phyloP scores from a whole-genome alignment of 2,797 vertebrate genomes.

The Nyctalus aviator region DNA sequence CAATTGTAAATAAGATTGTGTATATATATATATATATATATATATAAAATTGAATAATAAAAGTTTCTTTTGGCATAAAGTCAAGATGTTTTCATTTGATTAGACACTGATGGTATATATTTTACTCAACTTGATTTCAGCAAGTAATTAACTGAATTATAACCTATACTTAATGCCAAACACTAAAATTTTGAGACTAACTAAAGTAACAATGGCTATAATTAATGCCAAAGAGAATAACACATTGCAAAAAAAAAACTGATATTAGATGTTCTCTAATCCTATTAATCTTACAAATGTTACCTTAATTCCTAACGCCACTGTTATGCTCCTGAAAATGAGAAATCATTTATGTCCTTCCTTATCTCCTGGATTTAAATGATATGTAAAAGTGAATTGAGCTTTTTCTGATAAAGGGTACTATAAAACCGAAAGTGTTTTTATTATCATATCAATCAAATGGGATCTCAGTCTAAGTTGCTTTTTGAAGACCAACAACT shows the following conservation, averaged over 20 bases:
- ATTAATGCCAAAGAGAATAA: conserved; percentile 62
- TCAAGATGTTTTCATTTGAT: conserved; percentile 73
- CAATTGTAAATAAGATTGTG: conserved; percentile 26
- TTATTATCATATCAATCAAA: conserved; percentile 77
- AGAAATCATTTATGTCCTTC: conserved; percentile 70
- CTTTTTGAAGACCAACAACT: conserved; percentile 71
- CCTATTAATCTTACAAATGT: conserved; percentile 73
- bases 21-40: background rate
- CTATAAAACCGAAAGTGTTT: conserved; percentile 78
- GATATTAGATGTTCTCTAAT: conserved; percentile 53
- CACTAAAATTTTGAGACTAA: conserved; percentile 60
- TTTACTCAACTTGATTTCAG: conserved; percentile 68
- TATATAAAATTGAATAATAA: conserved; percentile 60
- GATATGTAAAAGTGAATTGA: conserved; percentile 76
- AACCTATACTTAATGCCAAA: conserved; percentile 64
- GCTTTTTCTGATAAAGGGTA: conserved; percentile 76
- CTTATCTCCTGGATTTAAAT: conserved; percentile 64
- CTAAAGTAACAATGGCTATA: conserved; percentile 72
- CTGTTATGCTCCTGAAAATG: conserved; percentile 63
- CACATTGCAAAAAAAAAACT: conserved; percentile 41
- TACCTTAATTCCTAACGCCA: conserved; percentile 65
- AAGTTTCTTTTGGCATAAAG: conserved; percentile 57
- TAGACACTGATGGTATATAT: conserved; percentile 52
- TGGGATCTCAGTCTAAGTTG: conserved; percentile 69
- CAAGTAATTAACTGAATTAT: conserved; percentile 71